Percentiles rank a stretch among this genome's conserved stretches.
Conservation (phyloP, 2,113 vertebrate genomes). For the Genyomyrus donnyi region DNA sequence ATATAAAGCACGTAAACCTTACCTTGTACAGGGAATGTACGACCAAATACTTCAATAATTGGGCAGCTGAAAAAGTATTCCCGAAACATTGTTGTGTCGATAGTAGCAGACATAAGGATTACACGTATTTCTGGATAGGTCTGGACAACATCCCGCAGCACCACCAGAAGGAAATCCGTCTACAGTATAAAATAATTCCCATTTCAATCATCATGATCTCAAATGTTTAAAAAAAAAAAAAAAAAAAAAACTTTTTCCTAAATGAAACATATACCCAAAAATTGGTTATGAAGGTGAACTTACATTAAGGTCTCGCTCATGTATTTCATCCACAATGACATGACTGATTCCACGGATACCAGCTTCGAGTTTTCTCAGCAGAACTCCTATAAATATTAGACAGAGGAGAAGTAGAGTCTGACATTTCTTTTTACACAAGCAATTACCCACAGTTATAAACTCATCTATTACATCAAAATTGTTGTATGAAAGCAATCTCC, state of each 20-base stretch:
- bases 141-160: slow-evolving; percentile 85
- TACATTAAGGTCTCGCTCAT: slow-evolving; percentile 94
- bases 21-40: slow-evolving; percentile 90
- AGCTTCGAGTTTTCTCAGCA: slow-evolving; percentile 86
- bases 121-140: slow-evolving; percentile 81
- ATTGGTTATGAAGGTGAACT: slow-evolving; percentile 45
- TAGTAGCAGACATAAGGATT: slow-evolving; percentile 96
- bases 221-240: background rate
- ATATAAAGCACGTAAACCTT: background rate
- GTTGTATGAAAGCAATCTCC: background rate
- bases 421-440: background rate
- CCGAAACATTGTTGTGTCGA: slow-evolving; percentile 92
- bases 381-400: slow-evolving; percentile 65
- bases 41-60: slow-evolving; percentile 84
- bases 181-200: slow-evolving; percentile 36
- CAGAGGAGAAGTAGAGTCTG: background rate
- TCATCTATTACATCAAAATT: background rate
- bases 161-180: slow-evolving; percentile 95
- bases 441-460: background rate
- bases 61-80: slow-evolving; percentile 92
- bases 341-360: slow-evolving; percentile 95
- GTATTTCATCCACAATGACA: slow-evolving; percentile 96
- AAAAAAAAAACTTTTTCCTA: background rate
- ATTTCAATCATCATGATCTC: background rate
- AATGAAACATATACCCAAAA: too few species aligned